Evolutionary conservation across 2,888 invertebrate genomes (phyloP), one percentile per base, ranked within the genome.

Genomic region (Cybosia mesomella): DNA sequence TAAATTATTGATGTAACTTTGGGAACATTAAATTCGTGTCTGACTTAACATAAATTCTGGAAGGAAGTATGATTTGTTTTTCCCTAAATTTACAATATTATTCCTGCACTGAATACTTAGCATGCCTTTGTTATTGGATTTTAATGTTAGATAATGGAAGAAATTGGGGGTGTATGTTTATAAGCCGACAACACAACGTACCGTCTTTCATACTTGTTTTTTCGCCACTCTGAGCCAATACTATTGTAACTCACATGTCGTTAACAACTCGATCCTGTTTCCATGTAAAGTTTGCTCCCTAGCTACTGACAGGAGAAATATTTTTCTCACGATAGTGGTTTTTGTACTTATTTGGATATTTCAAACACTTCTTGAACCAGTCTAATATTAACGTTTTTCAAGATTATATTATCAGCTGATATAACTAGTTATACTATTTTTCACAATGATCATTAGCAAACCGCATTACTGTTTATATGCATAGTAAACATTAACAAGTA

Each of bases 1-100:
- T 81, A 75, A 74, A 74, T 73, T 82, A 77, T 77, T 84, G 84
- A 86, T 84, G 80, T 76, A 64, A 76, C 83, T 85, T 85, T 85
- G 79, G 68, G 34, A 34, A 61, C 69, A 63, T 64, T 61, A 65
- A 65, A 76, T 70, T 74, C 49, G n/a, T 49, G n/a, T 49, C 8
- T 49, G n/a, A n/a, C n/a, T 49, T 49, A 2, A 28, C 28, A 28
- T 4, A 4, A 5, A 49, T n/a, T n/a, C 8, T 1, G n/a, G 49
- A 49, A n/a, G 9, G 43, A 43, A 18, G 43, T 5, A 18, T 43
- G 7, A 18, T 8, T 49, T n/a, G 49, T 0, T 15, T 18, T 43
- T 43, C 2, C 39, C 13, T 13, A 13, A 15, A 15, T 39, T 39
- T 5, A 15, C 15, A 39, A 43, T 7, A 43, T 43, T 43, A 43